Evolutionary conservation across 2,113 vertebrate species (phyloP), one percentile per base, ranked within the genome.

Genomic region (Oreocharis arfaki): DNA sequence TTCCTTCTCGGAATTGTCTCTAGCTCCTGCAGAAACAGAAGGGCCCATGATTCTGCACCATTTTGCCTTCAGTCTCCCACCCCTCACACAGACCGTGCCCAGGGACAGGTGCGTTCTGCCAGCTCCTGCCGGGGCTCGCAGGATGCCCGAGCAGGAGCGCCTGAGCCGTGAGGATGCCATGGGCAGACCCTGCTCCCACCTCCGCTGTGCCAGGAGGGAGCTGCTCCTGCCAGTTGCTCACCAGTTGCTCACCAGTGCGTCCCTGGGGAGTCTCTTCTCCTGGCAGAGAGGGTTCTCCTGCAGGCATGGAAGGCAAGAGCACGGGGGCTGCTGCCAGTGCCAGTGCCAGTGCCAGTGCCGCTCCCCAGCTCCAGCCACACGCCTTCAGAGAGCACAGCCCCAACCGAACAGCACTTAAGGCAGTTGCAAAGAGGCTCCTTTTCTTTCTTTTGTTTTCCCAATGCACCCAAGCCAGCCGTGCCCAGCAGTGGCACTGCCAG

Each of bases 1-100:
- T 95, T 94, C 75, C 89, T 84, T 89, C 86, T 86, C 5, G 1
- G 61, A 89, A 80, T 73, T 13, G 0, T 64, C 60, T 77, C 64
- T 53, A 59, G 84, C 86, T 95, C 80, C 90, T 91, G 75, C 12
- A 9, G 82, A 77, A 94, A 84, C 71, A 69, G 84, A 92, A 94
- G 90, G 93, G 85, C 80, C 93, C 90, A 33, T 16, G 33, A 75
- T 77, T 94, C 92, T 96, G 89, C 94, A 96, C 93, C 92, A 50
- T 94, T 89, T 96, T 97, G 96, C 94, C 95, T 97, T 97, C 57
- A 93, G 93, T 92, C 83, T 95, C 93, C 71, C 61, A 85, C 33
- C 79, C 61, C 52, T 81, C 59, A 80, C 55, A 27, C 63, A 78
- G 65, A 23, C 50, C 10, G 55, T 81, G 90, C 65, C 80, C 84